Evolutionary conservation across 2,888 invertebrate genomes (phyloP).

Genomic region (Augiades crinisus): DNA sequence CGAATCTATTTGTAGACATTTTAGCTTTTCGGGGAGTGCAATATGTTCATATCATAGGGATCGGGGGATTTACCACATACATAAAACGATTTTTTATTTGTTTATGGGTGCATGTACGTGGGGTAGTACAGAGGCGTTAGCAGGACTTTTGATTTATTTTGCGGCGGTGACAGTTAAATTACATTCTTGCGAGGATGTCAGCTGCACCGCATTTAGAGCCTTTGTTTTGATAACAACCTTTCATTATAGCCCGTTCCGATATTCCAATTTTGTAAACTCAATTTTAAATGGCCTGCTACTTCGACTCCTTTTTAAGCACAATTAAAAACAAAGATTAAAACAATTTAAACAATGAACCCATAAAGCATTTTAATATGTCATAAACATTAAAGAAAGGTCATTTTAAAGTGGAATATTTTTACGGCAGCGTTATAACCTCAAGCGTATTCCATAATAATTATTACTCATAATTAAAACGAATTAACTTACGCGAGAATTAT

Average conservation of each 20-base stretch:
- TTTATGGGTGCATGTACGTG: no score
- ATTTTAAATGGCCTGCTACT: no score
- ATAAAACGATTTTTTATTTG: no score
- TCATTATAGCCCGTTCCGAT: no score
- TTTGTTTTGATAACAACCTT: no score
- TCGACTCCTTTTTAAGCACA: no score
- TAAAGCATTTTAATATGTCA: slow-evolving; percentile 6
- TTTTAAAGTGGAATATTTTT: slow-evolving; percentile 2
- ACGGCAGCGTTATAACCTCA: not conserved
- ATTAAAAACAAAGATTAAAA: slow-evolving; percentile 10
- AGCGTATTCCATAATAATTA: not conserved
- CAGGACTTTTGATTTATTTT: slow-evolving; percentile 12
- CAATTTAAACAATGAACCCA: not conserved
- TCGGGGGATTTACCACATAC: no score
- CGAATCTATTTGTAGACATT: no score
- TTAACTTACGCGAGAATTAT: not conserved
- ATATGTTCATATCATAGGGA: no score
- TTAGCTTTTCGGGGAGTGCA: no score
- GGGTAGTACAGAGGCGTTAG: not conserved
- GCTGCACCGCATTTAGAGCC: not conserved
- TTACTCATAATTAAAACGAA: slow-evolving; percentile 14
- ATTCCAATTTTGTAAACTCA: no score
- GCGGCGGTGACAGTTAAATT: slow-evolving; percentile 12
- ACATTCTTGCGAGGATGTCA: slow-evolving; percentile 1
- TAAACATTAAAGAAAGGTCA: slow-evolving; percentile 1